Evolutionary conservation across 2,888 invertebrate species (phyloP), one percentile per base, ranked within the genome.

Genomic region (Nineta flava): DNA sequence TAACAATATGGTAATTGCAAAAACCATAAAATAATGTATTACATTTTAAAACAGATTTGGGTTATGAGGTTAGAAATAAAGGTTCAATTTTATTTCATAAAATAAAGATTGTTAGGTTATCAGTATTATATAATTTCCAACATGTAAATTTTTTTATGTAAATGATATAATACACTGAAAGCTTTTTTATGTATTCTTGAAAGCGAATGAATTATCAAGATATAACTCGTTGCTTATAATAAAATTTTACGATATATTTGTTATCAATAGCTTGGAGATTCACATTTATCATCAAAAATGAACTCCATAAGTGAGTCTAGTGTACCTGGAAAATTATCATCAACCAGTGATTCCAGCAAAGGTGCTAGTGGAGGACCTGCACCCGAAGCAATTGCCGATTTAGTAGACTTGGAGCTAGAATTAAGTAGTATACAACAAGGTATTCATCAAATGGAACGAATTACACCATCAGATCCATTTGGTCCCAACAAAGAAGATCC

Each of bases 331-430:
- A 50, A 46, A 40, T 47, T 48, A 48, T 44, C 51, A 49, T 26
- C 40, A 56, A 58, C 19, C 60, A 60, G 42, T 53, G 61, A 2
- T 52, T 61, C 2, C 49, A 60, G 6, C 49, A 52, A 31, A 49
- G 51, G 19, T 46, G 47, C 21, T 13, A 54, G 58, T 15, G 56
- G 58, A 6, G 61, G 54, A 10, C 58, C 72, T 2, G 63, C 66
- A 0, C 70, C 71, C 46, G 78, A 76, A n/a, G 81, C 80, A 19
- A 87, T 90, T 34, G 88, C 88, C 2, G 88, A 91, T 70, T 70
- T 92, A 53, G 83, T 92, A 13, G 91, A 90, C 66, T 70, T 91
- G 55, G 91, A 91, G 64, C 82, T 88, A 59, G 91, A 91, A 68
- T 70, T 92, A 53, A 86, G 82, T 62, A 88, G 87, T 51, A 69